Conservation (phyloP, 2,113 vertebrate genomes). For the Marmota flaviventris region DNA sequence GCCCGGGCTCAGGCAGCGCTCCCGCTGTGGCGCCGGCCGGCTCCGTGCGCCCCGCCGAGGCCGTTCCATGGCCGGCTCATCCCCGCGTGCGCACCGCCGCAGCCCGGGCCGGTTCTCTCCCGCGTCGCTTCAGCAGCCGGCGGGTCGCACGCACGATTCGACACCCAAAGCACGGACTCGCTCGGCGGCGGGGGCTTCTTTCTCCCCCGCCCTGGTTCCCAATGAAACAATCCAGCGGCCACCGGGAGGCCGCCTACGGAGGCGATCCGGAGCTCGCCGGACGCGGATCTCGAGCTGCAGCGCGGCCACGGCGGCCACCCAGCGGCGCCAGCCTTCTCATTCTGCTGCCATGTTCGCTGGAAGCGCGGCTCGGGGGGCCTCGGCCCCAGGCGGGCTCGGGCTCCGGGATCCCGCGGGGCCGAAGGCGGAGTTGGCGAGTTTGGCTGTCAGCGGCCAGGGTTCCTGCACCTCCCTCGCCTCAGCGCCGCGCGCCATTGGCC, state of each 20-base stretch:
- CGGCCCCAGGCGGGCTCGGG: slow-evolving; percentile 52
- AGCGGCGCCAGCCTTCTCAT: slow-evolving; percentile 82
- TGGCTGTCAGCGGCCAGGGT: slow-evolving; percentile 84
- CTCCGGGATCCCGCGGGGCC: slow-evolving; percentile 60
- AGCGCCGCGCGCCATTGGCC: slow-evolving; percentile 80
- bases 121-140: slow-evolving; percentile 27
- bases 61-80: slow-evolving; percentile 83
- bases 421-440: slow-evolving; percentile 80
- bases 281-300: slow-evolving; percentile 85
- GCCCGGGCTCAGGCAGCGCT: slow-evolving; percentile 53
- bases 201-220: neutral
- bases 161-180: neutral
- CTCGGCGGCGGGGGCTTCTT: neutral
- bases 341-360: slow-evolving; percentile 77
- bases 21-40: slow-evolving; percentile 60
- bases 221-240: slow-evolving; percentile 64
- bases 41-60: slow-evolving; percentile 65
- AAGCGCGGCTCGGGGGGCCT: slow-evolving; percentile 44
- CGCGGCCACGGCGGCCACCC: slow-evolving; percentile 83
- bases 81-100: slow-evolving; percentile 36
- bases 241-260: slow-evolving; percentile 64
- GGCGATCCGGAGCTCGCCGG: slow-evolving; percentile 29
- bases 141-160: neutral
- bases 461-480: slow-evolving; percentile 83
- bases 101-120: slow-evolving; percentile 11